Conservation (phyloP, 2,113 vertebrate genomes). For the Sminthopsis crassicaudata region DNA sequence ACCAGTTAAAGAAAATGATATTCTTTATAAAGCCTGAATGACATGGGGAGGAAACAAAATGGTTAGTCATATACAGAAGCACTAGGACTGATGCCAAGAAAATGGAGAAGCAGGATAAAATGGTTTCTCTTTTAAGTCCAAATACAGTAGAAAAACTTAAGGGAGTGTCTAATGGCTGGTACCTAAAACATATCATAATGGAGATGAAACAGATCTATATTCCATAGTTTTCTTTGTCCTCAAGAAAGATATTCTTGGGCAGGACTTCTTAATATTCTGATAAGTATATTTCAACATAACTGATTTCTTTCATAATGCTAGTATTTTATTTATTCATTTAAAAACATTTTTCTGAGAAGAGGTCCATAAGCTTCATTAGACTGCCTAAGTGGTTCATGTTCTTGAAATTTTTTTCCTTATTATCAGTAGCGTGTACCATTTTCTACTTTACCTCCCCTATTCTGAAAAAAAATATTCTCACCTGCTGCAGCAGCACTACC, state of each 20-base stretch:
- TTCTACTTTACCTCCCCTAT: not conserved
- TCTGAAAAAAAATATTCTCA: constrained; percentile 64
- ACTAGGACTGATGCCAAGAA: not conserved
- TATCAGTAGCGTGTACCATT: not conserved
- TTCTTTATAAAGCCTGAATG: not conserved
- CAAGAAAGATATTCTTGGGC: not conserved
- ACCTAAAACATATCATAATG: not conserved
- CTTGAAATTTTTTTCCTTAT: not conserved
- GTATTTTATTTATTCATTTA: no score
- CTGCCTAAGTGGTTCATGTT: not conserved
- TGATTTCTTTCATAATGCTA: not conserved
- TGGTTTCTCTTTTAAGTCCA: not conserved
- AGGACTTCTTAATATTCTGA: not conserved
- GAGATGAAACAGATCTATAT: not conserved
- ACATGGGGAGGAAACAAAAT: constrained; percentile 18
- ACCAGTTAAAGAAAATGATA: not conserved
- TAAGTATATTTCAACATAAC: not conserved
- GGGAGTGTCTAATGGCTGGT: not conserved
- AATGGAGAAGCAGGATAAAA: not conserved
- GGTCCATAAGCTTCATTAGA: not conserved
- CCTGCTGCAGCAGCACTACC: constrained; percentile 96
- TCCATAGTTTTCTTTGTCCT: not conserved
- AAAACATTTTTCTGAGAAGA: not conserved
- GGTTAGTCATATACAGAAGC: not conserved
- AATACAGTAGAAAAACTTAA: not conserved